Evolutionary conservation across 2,797 vertebrate species (phyloP).

Genomic region (Malurus leucopterus): DNA sequence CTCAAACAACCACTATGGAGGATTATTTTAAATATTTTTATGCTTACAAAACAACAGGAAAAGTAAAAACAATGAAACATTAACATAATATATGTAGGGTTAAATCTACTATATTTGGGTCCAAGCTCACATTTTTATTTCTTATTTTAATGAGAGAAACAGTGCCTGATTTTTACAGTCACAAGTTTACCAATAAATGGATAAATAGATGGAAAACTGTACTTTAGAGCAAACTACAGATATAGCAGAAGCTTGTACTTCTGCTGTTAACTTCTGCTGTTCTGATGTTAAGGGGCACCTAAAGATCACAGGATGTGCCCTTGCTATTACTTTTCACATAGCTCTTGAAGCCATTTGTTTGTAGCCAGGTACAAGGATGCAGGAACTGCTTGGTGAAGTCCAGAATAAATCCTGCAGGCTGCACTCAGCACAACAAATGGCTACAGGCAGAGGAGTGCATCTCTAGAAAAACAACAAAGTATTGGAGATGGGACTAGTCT

Average conservation of each 20-base stretch:
- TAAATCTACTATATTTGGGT: background rate
- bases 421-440: background rate
- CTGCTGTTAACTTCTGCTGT: too few species aligned
- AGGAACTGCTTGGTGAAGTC: background rate
- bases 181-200: background rate
- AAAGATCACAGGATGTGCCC: background rate
- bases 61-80: background rate
- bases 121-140: background rate
- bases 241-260: background rate
- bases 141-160: background rate
- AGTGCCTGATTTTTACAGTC: background rate
- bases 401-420: background rate
- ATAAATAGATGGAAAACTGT: fast-evolving
- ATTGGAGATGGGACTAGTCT: background rate
- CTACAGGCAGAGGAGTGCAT: background rate
- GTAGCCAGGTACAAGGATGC: background rate
- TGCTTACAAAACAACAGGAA: background rate
- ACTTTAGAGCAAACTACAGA: background rate
- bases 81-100: background rate
- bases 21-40: background rate
- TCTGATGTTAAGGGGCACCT: background rate
- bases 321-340: background rate
- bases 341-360: background rate
- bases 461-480: background rate
- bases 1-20: background rate